These are phyloP conservation scores for Gallinago solitaria DNA, from an alignment of 2,797 vertebrate species.

Conservation along the genomic window DNA sequence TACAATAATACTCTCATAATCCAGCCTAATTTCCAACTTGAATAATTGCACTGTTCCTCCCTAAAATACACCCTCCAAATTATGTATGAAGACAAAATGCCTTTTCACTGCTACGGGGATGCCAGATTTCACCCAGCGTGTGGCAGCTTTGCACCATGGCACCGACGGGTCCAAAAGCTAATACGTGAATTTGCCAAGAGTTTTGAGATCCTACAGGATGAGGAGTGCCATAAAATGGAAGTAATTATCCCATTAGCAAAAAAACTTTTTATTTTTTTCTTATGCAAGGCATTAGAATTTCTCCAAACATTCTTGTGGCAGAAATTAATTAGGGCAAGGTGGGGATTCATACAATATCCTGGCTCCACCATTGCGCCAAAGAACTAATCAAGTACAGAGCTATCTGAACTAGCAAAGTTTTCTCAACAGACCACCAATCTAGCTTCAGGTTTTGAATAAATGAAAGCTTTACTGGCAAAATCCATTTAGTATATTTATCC, in stretches of 20 bases:
- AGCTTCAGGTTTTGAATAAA: constrained; percentile 58
- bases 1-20: background rate
- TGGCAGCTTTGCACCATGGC: background rate
- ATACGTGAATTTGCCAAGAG: background rate
- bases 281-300: constrained; percentile 20
- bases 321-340: constrained; percentile 64
- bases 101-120: background rate
- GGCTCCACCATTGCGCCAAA: constrained; percentile 38
- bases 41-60: background rate
- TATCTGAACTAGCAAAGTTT: constrained; percentile 39
- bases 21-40: background rate
- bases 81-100: background rate
- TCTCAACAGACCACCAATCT: constrained; percentile 67
- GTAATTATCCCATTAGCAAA: constrained; percentile 52
- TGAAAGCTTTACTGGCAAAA: constrained; percentile 37
- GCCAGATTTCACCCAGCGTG: background rate
- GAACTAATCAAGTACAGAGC: constrained; percentile 65
- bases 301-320: constrained; percentile 58
- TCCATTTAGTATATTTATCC: background rate
- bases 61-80: background rate
- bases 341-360: constrained; percentile 65
- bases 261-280: background rate
- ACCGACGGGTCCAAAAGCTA: background rate
- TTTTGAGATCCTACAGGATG: constrained; percentile 18
- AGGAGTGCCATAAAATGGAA: constrained; percentile 39